Evolutionary conservation across 2,797 vertebrate genomes (phyloP).

Genomic region (Pelochelys cantorii): DNA sequence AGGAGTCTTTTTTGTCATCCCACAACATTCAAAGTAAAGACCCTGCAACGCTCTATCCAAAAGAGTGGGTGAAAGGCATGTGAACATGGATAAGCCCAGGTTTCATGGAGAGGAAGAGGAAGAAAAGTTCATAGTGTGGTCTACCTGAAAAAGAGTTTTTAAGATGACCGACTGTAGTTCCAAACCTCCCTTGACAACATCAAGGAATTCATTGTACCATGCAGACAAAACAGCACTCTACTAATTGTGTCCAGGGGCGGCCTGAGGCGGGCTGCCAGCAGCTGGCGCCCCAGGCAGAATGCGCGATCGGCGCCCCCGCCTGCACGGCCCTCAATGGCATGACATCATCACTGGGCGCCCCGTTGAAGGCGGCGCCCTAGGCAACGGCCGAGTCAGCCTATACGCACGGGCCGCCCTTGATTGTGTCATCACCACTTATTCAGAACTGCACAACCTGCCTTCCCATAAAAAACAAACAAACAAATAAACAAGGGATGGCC

Average conservation of each 20-base stretch:
- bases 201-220: neutral
- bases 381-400: too few relatives aligned
- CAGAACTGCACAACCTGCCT: neutral
- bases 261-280: too few relatives aligned
- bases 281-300: too few relatives aligned
- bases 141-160: neutral
- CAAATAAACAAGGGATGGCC: neutral
- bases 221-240: neutral
- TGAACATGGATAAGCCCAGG: neutral
- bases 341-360: too few relatives aligned
- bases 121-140: neutral
- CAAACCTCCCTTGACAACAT: neutral
- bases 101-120: neutral
- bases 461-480: neutral
- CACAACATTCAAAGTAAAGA: rapidly evolving
- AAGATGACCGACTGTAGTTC: rapidly evolving
- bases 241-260: neutral
- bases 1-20: neutral
- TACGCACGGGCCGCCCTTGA: neutral
- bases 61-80: neutral
- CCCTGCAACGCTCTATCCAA: neutral
- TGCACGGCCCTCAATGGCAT: too few relatives aligned
- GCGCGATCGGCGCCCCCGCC: too few relatives aligned
- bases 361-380: too few relatives aligned
- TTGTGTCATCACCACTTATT: neutral